Conservation (phyloP, 1,140 invertebrate genomes). For the Cataglyphis hispanica region DNA sequence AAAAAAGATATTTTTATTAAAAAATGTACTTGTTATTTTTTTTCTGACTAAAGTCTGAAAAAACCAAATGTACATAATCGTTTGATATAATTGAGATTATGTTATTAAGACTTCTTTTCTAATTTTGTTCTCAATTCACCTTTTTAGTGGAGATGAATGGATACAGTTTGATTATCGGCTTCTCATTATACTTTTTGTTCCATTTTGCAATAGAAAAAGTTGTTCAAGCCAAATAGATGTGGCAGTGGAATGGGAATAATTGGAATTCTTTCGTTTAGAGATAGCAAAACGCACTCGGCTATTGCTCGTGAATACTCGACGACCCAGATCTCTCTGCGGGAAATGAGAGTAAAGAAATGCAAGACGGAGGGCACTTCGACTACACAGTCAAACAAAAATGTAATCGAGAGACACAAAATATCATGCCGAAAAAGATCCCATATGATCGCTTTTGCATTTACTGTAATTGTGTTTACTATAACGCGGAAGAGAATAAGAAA, state of each 20-base stretch:
- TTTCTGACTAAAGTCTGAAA: not conserved
- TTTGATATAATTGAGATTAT: not conserved
- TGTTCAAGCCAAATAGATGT: slow-evolving; percentile 6
- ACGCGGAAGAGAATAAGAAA: too few species aligned
- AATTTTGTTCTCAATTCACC: not conserved
- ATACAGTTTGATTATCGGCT: not conserved
- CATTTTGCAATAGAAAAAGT: not conserved
- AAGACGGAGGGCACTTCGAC: not conserved
- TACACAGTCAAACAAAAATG: not conserved
- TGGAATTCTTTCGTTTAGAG: slow-evolving; percentile 26
- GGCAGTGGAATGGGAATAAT: slow-evolving; percentile 9
- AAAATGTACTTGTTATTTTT: not conserved
- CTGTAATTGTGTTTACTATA: too few species aligned
- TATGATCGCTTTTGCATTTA: not conserved
- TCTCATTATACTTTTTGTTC: not conserved
- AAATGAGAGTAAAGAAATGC: slow-evolving; percentile 1
- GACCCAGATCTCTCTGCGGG: not conserved
- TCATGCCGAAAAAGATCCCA: not conserved
- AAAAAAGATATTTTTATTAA: not conserved
- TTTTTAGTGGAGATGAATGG: not conserved
- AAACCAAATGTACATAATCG: not conserved
- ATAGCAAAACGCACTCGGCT: not conserved
- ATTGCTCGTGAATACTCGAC: slow-evolving; percentile 6
- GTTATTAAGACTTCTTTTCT: not conserved
- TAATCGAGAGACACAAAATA: not conserved